A percentile compares a stretch with the other conserved stretches of the same genome.
These are phyloP conservation scores for Columbina picui DNA, from an alignment of 2,113 vertebrate species.

Conservation along the genomic window DNA sequence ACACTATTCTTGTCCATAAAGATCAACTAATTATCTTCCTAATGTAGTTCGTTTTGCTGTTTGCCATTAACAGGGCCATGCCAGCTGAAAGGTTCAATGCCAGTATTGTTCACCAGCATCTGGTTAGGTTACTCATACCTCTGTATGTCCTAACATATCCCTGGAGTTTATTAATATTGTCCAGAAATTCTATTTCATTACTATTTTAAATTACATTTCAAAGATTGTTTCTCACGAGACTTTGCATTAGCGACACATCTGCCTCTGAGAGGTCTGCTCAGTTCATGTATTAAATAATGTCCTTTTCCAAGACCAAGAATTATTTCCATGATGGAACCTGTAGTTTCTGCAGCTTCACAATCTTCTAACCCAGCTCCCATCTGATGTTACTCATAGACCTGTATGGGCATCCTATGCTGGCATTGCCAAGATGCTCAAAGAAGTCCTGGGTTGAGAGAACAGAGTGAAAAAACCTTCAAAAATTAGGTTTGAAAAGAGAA, in stretches of 20 bases:
- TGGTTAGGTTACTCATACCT: neutral
- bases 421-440: neutral
- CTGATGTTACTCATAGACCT: neutral
- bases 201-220: neutral
- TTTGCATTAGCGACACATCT: neutral
- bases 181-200: neutral
- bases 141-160: neutral
- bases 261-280: neutral
- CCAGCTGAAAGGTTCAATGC: neutral
- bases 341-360: neutral
- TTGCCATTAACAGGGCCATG: neutral
- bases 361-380: neutral
- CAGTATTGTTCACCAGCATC: neutral
- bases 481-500: neutral
- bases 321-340: neutral
- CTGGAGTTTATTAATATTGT: neutral
- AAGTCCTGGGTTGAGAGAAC: neutral
- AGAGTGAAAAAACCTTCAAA: neutral
- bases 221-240: neutral
- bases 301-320: neutral
- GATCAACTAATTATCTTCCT: neutral
- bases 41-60: neutral
- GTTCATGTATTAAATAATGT: neutral
- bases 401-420: rapidly evolving
- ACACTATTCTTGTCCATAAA: neutral